Conservation (phyloP, 2,888 invertebrate genomes). For the Norana najaformis region DNA sequence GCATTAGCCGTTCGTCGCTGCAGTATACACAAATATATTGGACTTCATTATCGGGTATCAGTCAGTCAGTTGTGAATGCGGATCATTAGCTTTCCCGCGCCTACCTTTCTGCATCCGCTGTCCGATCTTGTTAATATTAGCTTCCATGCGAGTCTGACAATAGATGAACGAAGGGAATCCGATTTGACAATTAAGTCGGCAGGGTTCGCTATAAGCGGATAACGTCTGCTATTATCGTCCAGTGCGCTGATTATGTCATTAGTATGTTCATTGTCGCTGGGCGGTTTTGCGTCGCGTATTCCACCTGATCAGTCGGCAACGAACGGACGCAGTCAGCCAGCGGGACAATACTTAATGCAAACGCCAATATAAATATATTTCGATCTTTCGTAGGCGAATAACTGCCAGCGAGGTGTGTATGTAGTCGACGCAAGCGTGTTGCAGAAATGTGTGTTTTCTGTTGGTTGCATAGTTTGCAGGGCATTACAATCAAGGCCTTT, state of each 20-base stretch:
- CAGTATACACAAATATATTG: not conserved
- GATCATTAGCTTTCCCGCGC: not conserved
- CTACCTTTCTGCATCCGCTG: not conserved
- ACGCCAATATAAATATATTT: not conserved
- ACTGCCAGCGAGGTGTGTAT: not conserved
- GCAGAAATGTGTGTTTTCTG: not conserved
- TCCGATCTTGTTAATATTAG: not conserved
- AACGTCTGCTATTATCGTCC: not conserved
- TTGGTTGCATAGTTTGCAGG: not conserved
- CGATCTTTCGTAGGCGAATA: not conserved
- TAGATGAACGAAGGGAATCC: not conserved
- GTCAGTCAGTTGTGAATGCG: not conserved
- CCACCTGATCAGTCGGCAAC: not conserved
- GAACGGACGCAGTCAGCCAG: not conserved
- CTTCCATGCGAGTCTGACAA: not conserved
- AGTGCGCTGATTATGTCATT: constrained; percentile 19
- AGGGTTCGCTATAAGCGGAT: constrained; percentile 22
- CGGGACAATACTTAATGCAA: constrained; percentile 1
- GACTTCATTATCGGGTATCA: not conserved
- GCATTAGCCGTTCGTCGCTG: constrained; percentile 13
- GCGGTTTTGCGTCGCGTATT: not conserved
- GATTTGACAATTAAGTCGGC: not conserved
- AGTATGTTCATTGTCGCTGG: not conserved
- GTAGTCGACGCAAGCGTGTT: not conserved
- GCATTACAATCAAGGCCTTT: not conserved